Conservation (phyloP, 2,797 vertebrate genomes). For the Merluccius polli region DNA sequence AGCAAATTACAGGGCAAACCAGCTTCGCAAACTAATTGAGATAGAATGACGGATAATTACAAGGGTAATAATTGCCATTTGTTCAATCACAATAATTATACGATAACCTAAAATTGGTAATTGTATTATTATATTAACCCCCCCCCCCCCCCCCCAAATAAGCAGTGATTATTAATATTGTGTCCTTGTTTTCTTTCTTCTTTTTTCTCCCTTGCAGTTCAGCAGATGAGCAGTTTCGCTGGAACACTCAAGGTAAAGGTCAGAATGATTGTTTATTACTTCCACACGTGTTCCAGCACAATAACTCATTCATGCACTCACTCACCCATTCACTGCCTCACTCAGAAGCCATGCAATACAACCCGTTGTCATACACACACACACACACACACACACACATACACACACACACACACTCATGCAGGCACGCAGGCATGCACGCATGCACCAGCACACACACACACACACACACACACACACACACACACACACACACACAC, state of each 20-base stretch:
- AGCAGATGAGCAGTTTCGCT: conserved; percentile 92
- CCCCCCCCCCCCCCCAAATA: not conserved
- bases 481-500: not conserved
- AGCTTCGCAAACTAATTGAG: not conserved
- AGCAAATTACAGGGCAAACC: not conserved
- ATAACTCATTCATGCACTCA: not conserved
- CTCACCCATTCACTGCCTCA: not conserved
- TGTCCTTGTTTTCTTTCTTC: not conserved
- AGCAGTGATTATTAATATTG: not conserved
- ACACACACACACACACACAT: not conserved
- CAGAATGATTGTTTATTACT: conserved; percentile 8
- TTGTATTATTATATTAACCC: not conserved
- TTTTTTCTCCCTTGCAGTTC: conserved; percentile 80
- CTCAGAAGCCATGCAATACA: not conserved
- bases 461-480: not conserved
- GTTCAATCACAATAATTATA: not conserved
- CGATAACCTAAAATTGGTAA: not conserved
- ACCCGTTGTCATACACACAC: not conserved
- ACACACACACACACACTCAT: not conserved
- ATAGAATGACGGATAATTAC: not conserved
- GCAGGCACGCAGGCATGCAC: too few species aligned
- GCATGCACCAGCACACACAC: not conserved
- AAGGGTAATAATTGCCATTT: not conserved
- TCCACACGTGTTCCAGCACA: not conserved
- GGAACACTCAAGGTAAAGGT: conserved; percentile 91